These are phyloP conservation scores for Stichopus chloronotus DNA, from an alignment of 35 echinoderm and acorn worm genomes.

Conservation along the genomic window DNA sequence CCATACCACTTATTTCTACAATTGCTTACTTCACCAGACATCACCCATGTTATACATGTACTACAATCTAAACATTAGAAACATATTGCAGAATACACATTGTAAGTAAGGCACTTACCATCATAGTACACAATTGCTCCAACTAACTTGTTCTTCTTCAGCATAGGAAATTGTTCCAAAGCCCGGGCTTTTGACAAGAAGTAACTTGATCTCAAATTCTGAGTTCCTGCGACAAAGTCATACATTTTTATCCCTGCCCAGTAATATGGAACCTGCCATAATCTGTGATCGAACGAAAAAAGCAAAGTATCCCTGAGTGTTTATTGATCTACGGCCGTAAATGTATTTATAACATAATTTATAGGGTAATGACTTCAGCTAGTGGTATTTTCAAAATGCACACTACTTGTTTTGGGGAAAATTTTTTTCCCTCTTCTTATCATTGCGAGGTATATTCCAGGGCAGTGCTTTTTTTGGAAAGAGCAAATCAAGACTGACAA, in stretches of 20 bases:
- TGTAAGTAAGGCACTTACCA: conserved; percentile 57
- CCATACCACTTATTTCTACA: no score
- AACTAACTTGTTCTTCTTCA: conserved; percentile 89
- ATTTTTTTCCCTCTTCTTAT: no score
- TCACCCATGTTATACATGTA: no score
- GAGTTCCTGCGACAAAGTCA: conserved; percentile 89
- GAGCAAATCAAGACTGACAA: no score
- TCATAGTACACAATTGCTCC: conserved; percentile 98
- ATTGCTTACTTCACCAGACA: no score
- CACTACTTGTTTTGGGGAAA: no score
- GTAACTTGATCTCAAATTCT: conserved; percentile 85
- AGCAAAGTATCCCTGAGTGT: neutral
- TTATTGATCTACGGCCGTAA: neutral
- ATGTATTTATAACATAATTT: no score
- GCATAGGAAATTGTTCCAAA: conserved; percentile 95
- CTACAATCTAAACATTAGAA: no score
- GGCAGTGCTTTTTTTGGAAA: no score
- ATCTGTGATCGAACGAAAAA: conserved; percentile 57
- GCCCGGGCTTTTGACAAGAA: conserved; percentile 83
- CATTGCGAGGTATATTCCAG: no score
- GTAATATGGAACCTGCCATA: conserved; percentile 97
- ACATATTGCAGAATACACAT: no score
- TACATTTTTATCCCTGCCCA: conserved; percentile 99
- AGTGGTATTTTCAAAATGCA: neutral
- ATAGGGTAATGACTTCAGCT: no score